A percentile compares a stretch with the other conserved stretches of the same genome.
phyloP scores from a whole-genome alignment of 2,888 invertebrate genomes.

The Conomelus anceps region DNA sequence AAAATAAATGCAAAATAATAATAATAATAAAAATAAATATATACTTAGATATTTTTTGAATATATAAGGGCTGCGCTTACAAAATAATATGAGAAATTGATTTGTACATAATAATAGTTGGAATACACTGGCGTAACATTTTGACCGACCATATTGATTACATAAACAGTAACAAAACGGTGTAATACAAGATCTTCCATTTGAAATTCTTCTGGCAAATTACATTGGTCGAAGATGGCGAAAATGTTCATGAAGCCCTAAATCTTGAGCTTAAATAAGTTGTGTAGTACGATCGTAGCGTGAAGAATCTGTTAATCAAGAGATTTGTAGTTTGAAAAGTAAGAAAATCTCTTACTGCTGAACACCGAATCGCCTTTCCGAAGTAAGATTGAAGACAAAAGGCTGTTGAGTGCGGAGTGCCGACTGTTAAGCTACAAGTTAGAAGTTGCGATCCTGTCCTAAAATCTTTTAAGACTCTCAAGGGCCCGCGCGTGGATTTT shows the following conservation, averaged over 20 bases:
- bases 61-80: too few relatives aligned
- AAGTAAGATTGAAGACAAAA: background rate
- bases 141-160: too few relatives aligned
- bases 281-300: background rate
- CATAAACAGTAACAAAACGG: too few relatives aligned
- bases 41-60: too few relatives aligned
- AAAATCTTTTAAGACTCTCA: background rate
- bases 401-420: background rate
- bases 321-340: background rate
- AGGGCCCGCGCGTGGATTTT: background rate
- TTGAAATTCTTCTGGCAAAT: background rate
- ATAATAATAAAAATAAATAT: too few relatives aligned
- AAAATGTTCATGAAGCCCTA: background rate
- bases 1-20: too few relatives aligned
- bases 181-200: too few relatives aligned
- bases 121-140: too few relatives aligned
- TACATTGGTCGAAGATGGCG: background rate
- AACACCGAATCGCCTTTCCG: background rate
- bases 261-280: background rate
- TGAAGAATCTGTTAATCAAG: background rate
- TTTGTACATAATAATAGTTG: too few relatives aligned
- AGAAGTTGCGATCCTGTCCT: background rate
- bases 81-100: too few relatives aligned
- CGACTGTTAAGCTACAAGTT: background rate
- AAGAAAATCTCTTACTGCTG: background rate